Percentiles rank a stretch among this genome's conserved stretches.
Evolutionary conservation across 1,140 invertebrate species (phyloP).

Genomic region (Liolophura sinensis): DNA sequence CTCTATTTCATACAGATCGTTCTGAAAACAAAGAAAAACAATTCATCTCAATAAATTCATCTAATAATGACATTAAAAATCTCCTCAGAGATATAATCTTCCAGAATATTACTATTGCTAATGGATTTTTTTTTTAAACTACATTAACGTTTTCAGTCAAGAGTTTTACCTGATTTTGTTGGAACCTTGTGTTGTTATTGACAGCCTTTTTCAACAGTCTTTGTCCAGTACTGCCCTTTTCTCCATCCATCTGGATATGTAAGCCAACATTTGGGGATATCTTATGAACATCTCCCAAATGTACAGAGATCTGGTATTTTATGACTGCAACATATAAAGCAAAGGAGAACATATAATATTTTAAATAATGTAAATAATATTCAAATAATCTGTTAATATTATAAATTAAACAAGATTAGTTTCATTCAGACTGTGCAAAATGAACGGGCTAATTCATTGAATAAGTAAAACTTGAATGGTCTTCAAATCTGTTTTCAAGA

Average conservation of each 20-base stretch:
- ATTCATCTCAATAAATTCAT: neutral
- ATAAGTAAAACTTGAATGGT: too few relatives aligned
- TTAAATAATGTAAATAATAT: neutral
- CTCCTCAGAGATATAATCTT: too few relatives aligned
- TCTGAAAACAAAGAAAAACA: slow-evolving; percentile 16
- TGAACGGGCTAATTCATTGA: too few relatives aligned
- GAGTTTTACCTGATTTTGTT: slow-evolving; percentile 34
- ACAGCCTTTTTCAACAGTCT: slow-evolving; percentile 34
- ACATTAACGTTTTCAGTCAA: neutral
- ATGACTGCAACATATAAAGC: slow-evolving; percentile 34
- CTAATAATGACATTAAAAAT: neutral
- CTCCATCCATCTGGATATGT: slow-evolving; percentile 40
- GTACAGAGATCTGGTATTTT: slow-evolving; percentile 46
- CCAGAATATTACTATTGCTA: too few relatives aligned
- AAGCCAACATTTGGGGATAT: slow-evolving; percentile 43
- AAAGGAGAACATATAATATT: neutral
- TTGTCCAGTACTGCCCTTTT: slow-evolving; percentile 39
- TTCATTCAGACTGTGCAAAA: too few relatives aligned
- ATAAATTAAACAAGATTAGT: too few relatives aligned
- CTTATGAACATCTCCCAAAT: slow-evolving; percentile 38
- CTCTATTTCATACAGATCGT: slow-evolving; percentile 37
- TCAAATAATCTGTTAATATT: neutral
- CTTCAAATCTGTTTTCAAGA: too few relatives aligned
- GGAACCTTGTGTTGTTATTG: slow-evolving; percentile 34
- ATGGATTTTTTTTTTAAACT: too few relatives aligned